Evolutionary conservation across 2,113 vertebrate species (phyloP).

Genomic region (Tor tambroides): DNA sequence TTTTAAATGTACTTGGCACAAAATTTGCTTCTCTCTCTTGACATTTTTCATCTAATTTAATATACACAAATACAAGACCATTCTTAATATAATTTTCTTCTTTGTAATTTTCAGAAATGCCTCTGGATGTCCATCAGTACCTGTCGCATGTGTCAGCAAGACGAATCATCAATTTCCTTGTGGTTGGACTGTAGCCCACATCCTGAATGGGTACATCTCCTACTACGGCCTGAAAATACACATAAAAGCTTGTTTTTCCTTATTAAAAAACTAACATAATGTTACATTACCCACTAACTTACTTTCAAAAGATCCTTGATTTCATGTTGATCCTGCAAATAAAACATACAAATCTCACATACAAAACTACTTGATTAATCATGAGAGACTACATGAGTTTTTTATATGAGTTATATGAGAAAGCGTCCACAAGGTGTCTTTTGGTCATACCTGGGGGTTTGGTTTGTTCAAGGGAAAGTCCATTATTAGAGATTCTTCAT

Average conservation of each 20-base stretch:
- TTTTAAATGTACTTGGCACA: background rate
- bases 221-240: conserved; percentile 74
- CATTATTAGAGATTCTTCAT: conserved; percentile 79
- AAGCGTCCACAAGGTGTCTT: background rate
- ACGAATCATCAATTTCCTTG: conserved; percentile 82
- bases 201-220: conserved; percentile 82
- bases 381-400: background rate
- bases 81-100: background rate
- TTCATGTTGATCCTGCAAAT: conserved; percentile 77
- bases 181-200: conserved; percentile 76
- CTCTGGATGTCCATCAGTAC: conserved; percentile 62
- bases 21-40: background rate
- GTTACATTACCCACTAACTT: conserved; percentile 51
- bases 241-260: background rate
- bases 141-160: conserved; percentile 84
- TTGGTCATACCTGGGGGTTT: conserved; percentile 70
- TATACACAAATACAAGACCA: background rate
- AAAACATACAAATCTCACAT: background rate
- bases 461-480: conserved; percentile 84
- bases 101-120: background rate
- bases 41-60: background rate
- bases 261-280: background rate
- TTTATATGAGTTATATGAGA: too few relatives aligned
- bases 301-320: conserved; percentile 85
- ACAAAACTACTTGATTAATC: background rate